phyloP scores from a whole-genome alignment of 2,113 vertebrate species.

The Neomonachus schauinslandi region DNA sequence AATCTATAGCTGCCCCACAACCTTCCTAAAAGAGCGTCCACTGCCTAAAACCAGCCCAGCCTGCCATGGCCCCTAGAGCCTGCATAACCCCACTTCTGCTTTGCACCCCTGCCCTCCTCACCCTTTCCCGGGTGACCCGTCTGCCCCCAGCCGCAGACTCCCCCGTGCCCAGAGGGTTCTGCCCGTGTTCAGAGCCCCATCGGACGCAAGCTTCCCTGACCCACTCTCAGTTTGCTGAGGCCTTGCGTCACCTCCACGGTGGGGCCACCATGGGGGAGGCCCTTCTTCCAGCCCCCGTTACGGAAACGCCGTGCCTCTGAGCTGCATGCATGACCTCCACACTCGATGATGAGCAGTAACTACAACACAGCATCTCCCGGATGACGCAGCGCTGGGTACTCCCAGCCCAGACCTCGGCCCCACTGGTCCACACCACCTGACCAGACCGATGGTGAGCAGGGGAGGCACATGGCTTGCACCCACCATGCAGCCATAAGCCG shows the following conservation, averaged over 20 bases:
- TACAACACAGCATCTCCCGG: neutral
- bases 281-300: neutral
- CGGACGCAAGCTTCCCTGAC: neutral
- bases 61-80: neutral
- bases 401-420: neutral
- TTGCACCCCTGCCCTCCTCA: neutral
- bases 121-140: neutral
- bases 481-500: neutral
- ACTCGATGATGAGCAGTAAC: neutral
- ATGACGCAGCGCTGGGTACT: neutral
- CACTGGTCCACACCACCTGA: neutral
- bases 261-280: neutral
- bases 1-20: too few species aligned
- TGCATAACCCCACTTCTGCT: neutral
- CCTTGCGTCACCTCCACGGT: too few species aligned
- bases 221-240: neutral
- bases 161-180: neutral
- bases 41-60: neutral
- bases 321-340: neutral
- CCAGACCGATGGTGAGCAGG: neutral
- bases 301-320: neutral
- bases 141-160: neutral
- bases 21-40: neutral
- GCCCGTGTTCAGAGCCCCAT: neutral
- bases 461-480: fast-evolving